A percentile compares a stretch with the other conserved stretches of the same genome.
phyloP scores from a whole-genome alignment of 1,140 invertebrate species.

The Drusus annulatus region DNA sequence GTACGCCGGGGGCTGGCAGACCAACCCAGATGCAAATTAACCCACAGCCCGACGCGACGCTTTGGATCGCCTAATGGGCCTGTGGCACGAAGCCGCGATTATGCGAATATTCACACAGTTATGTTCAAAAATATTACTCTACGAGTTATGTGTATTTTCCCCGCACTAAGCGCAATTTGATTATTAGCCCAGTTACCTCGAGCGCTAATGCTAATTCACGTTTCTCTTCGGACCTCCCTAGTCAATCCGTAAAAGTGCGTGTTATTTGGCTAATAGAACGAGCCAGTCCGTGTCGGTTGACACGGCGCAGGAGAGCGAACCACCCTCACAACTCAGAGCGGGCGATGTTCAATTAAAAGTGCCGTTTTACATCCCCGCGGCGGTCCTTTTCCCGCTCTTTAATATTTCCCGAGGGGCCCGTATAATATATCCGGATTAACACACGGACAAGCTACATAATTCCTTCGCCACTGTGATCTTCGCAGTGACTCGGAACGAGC shows the following conservation, averaged over 20 bases:
- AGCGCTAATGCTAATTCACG: too few relatives aligned
- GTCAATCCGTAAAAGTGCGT: too few relatives aligned
- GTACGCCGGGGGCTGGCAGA: slow-evolving; percentile 38
- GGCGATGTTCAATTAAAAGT: neutral
- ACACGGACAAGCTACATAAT: neutral
- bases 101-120: slow-evolving; percentile 9
- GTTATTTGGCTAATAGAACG: too few relatives aligned
- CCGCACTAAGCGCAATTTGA: too few relatives aligned
- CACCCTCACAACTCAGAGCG: too few relatives aligned
- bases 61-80: slow-evolving; percentile 6
- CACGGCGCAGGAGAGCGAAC: too few relatives aligned
- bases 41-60: slow-evolving; percentile 30
- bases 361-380: neutral
- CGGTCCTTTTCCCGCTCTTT: slow-evolving; percentile 1
- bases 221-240: too few relatives aligned
- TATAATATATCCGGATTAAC: slow-evolving; percentile 1
- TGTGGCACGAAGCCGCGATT: slow-evolving; percentile 23
- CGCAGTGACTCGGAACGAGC: neutral
- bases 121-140: slow-evolving; percentile 3
- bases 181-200: too few relatives aligned
- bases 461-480: neutral
- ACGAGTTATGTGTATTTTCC: too few relatives aligned
- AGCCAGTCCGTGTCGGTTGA: too few relatives aligned
- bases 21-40: slow-evolving; percentile 20
- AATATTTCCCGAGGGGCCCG: neutral